Conservation (phyloP, 2,888 invertebrate genomes). For the Sphaeridia pumilis region DNA sequence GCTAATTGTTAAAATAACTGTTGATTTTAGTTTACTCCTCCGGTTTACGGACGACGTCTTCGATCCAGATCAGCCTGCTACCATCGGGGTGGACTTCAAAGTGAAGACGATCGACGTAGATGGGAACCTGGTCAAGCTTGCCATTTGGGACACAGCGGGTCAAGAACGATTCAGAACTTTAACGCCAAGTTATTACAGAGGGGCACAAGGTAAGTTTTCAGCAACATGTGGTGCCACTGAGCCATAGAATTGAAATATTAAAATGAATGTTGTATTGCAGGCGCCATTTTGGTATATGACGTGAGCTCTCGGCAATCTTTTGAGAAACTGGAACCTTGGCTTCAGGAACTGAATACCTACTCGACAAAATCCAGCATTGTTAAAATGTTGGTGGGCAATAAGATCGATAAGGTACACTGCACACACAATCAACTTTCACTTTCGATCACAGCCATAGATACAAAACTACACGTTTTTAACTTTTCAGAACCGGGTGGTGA, state of each 20-base stretch:
- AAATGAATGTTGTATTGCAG: conserved; percentile 1
- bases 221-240: too few relatives aligned
- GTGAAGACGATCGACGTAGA: conserved; percentile 80
- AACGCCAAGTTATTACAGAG: conserved; percentile 88
- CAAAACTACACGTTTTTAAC: too few relatives aligned
- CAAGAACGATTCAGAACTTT: conserved; percentile 87
- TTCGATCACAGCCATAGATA: too few relatives aligned
- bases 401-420: conserved; percentile 95
- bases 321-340: conserved; percentile 81
- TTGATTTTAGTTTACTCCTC: conserved; percentile 64
- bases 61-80: conserved; percentile 82
- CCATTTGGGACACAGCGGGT: conserved; percentile 67
- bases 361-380: conserved; percentile 86
- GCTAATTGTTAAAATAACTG: too few relatives aligned
- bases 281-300: conserved; percentile 87
- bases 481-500: conserved; percentile 67
- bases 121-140: conserved; percentile 84
- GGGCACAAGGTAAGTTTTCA: conserved; percentile 73
- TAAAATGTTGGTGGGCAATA: conserved; percentile 95
- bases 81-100: conserved; percentile 97
- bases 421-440: too few relatives aligned
- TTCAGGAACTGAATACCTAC: conserved; percentile 87
- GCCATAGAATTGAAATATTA: too few relatives aligned
- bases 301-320: conserved; percentile 76
- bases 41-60: conserved; percentile 94